Base-by-base conservation (phyloP, 37 sponge, comb jelly and placozoan genomes). In the Chondrilla cf. caribensis region DNA sequence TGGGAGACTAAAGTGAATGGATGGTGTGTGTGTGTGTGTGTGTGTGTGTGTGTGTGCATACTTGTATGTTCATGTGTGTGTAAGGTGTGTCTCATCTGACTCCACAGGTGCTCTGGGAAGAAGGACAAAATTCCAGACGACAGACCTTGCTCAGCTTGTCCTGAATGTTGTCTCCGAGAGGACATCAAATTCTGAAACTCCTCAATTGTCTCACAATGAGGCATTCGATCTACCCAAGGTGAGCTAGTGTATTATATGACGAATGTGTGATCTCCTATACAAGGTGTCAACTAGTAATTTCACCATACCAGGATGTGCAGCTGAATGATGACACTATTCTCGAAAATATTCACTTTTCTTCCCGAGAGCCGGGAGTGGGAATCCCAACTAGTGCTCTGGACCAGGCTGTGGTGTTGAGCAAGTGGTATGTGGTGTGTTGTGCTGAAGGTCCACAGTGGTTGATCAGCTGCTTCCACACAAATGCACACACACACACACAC, bases 91-190 rank as follows among this genome's bases (percentile, higher is more conserved):
- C 11, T 47, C 11, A n/a, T n/a, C n/a, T 54, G 31, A 11, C 0
- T 7, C 19, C 22, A 37, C 39, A 87, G 97, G 97, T 39, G 86
- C 85, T 0, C 72, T 97, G 43, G 98, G 98, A 2, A 92, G 90
- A 79, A 77, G 98, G 60, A 97, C 98, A 0, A 77, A 70, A 47
- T 97, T 79, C 58, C 98, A 97, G 80, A 72, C 92, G 33, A 79
- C 24, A 24, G 87, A 90, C 29, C 19, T 86, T 1, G 84, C 98
- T 24, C 98, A 97, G 77, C 76, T 97, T 41, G 43, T 89, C 22
- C 73, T 95, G 43, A 42, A 60, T 37, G 92, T 95, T 3, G 40
- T 47, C 51, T 47, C 51, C 51, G 11, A 6, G 9, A 47, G 51
- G n/a, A n/a, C n/a, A n/a, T n/a, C n/a, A n/a, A n/a, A n/a, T n/a